Base-by-base conservation (phyloP, 2,113 vertebrate species). In the Phyllostomus discolor region DNA sequence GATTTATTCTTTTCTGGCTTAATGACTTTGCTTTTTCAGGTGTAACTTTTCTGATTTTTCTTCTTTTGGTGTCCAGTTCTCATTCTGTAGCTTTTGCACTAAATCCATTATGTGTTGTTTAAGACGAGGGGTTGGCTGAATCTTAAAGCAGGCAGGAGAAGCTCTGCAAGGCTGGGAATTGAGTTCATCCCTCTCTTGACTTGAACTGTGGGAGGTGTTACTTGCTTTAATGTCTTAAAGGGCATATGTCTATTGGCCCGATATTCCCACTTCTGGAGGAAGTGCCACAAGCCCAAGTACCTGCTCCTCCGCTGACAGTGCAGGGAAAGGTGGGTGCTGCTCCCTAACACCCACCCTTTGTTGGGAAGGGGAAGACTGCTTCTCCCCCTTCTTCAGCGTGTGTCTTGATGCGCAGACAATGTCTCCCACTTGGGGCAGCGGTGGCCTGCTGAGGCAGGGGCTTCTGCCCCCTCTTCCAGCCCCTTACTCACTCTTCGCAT, bases 1-100 rank as follows among this genome's bases (percentile, higher is more conserved):
- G 54, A 83, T 62, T 87, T 91, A 72, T 90, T 96, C 85, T 54
- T 66, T 35, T 81, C 93, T 70, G 62, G 41, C 62, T 72, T 90
- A 38, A 62, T 50, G 38, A 15, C 81, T 84, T 91, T 88, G 52
- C 73, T 70, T 93, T 73, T 75, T 72, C 75, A 66, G 48, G 19
- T 76, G 26, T 72, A 78, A 48, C 69, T 80, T 82, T n/a, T 46
- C 67, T 69, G 62, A 78, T 69, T 62, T 94, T 92, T 79, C 80
- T 62, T 57, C 75, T 88, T 88, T 76, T 11, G 1, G 28, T 9
- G 20, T 28, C 72, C 35, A 35, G 19, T 57, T 81, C 54, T 62
- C 22, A 35, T 43, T 38, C 38, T n/a, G 2, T 66, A 28, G 33
- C 33, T 64, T 88, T 64, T 46, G 6, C 17, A 2, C 2, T 11